Conservation (phyloP, 2,113 vertebrate species). For the Girardinichthys multiradiatus region DNA sequence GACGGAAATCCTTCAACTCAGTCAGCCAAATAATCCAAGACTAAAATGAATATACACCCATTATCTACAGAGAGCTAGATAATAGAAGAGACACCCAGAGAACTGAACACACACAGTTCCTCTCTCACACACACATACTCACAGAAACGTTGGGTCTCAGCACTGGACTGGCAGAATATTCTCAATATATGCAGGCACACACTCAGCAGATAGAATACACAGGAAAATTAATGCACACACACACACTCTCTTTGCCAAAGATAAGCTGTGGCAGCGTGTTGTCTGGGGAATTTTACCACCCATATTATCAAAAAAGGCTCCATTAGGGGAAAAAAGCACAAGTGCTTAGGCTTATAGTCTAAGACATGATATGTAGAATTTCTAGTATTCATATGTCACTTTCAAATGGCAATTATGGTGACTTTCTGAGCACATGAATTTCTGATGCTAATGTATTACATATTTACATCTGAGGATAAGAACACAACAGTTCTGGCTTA, state of each 20-base stretch:
- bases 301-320: slow-evolving; percentile 62
- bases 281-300: slow-evolving; percentile 63
- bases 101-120: slow-evolving; percentile 39
- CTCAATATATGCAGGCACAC: slow-evolving; percentile 80
- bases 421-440: slow-evolving; percentile 30
- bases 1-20: slow-evolving; percentile 45
- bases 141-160: slow-evolving; percentile 65
- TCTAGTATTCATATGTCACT: slow-evolving; percentile 48
- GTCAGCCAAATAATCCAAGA: slow-evolving; percentile 62
- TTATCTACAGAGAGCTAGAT: slow-evolving; percentile 56
- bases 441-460: slow-evolving; percentile 24
- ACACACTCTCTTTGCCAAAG: slow-evolving; percentile 66
- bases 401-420: slow-evolving; percentile 9
- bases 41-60: slow-evolving; percentile 66
- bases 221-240: slow-evolving; percentile 75
- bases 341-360: slow-evolving; percentile 46
- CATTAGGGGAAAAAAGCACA: slow-evolving; percentile 9
- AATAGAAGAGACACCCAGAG: slow-evolving; percentile 29
- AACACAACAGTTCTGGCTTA: not conserved
- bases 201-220: slow-evolving; percentile 62
- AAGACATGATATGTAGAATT: slow-evolving; percentile 44
- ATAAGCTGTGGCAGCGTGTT: slow-evolving; percentile 71
- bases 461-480: slow-evolving; percentile 19
- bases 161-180: slow-evolving; percentile 66
- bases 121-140: slow-evolving; percentile 48